Percentiles rank a stretch among this genome's conserved stretches.
Conservation (phyloP, 2,888 invertebrate genomes). For the Pyrrhosoma nymphula region DNA sequence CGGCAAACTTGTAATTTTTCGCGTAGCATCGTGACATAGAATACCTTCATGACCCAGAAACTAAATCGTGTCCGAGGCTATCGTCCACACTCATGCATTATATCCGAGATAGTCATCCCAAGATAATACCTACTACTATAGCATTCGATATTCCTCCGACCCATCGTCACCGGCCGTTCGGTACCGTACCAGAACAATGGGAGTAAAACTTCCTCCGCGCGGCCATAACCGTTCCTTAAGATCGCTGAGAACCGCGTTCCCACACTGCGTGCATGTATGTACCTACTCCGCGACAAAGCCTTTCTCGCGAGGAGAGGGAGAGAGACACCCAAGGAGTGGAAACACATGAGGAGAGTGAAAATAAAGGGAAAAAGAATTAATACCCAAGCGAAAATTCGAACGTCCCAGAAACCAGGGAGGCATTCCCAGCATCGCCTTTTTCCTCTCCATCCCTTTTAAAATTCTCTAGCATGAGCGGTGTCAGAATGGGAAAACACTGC, state of each 20-base stretch:
- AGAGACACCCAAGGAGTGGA: neutral
- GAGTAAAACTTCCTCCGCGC: neutral
- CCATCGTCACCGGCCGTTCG: neutral
- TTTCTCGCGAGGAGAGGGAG: neutral
- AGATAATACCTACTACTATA: neutral
- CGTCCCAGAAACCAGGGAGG: neutral
- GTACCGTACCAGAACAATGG: neutral
- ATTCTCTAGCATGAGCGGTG: neutral
- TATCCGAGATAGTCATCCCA: neutral
- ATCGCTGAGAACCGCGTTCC: neutral
- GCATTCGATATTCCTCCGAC: neutral
- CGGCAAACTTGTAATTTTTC: neutral
- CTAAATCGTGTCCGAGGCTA: neutral
- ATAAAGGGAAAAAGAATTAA: neutral
- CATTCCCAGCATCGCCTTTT: neutral
- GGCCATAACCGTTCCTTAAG: neutral
- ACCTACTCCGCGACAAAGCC: neutral
- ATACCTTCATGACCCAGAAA: neutral
- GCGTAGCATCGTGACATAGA: neutral
- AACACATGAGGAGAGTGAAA: too few species aligned
- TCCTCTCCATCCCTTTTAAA: neutral
- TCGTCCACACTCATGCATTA: neutral
- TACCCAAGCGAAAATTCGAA: conserved; percentile 8
- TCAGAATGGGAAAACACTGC: neutral
- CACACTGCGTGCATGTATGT: neutral